Percentiles rank a stretch among this genome's conserved stretches.
These are phyloP conservation scores for Acanthochromis polyacanthus DNA, from an alignment of 2,113 vertebrate genomes.

Conservation along the genomic window DNA sequence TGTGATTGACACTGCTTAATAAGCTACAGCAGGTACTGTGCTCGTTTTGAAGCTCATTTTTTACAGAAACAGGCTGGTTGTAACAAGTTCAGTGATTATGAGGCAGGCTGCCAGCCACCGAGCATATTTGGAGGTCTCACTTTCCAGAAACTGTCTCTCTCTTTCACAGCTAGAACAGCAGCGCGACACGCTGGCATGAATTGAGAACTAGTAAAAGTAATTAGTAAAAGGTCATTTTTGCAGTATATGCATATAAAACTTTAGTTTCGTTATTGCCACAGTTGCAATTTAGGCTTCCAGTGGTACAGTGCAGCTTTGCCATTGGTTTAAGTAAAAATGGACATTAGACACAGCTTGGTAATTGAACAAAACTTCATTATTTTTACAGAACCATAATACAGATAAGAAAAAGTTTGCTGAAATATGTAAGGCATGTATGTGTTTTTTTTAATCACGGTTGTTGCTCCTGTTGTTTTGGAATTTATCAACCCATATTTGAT, in stretches of 20 bases:
- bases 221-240: no score
- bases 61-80: not conserved
- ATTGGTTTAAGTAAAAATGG: not conserved
- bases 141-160: slow-evolving; percentile 12
- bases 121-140: not conserved
- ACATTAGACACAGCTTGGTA: not conserved
- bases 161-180: slow-evolving; percentile 21
- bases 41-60: slow-evolving; percentile 23
- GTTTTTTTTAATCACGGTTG: no score
- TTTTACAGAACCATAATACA: not conserved
- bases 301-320: not conserved
- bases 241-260: no score
- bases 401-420: not conserved
- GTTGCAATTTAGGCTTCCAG: not conserved
- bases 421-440: no score
- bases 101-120: not conserved
- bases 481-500: not conserved
- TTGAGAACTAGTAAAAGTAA: slow-evolving; percentile 4
- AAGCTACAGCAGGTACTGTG: slow-evolving; percentile 5
- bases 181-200: slow-evolving; percentile 2
- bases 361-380: not conserved
- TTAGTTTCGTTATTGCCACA: not conserved
- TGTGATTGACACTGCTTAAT: slow-evolving; percentile 24
- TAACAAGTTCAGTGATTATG: slow-evolving; percentile 18
- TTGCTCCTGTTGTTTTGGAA: not conserved